Conservation (phyloP, 1,140 invertebrate species). For the Drosophila micromelanica region DNA sequence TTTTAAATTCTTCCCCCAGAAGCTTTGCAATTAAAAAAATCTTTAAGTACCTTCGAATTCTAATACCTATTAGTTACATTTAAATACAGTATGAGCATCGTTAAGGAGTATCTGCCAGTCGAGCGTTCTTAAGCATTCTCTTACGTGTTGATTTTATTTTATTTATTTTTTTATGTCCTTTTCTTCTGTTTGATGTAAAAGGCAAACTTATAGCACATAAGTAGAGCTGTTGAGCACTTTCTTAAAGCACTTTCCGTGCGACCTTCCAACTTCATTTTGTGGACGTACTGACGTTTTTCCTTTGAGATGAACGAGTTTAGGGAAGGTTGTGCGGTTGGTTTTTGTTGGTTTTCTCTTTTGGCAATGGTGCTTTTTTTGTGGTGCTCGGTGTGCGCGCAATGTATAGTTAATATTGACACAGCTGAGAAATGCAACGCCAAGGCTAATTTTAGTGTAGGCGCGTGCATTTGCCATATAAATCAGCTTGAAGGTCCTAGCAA, state of each 20-base stretch:
- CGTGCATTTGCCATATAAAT: slow-evolving; percentile 70
- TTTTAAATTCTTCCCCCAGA: too few relatives aligned
- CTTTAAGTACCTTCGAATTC: too few relatives aligned
- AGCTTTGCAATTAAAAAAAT: too few relatives aligned
- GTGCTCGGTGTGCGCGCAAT: slow-evolving; percentile 23
- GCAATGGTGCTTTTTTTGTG: slow-evolving; percentile 1
- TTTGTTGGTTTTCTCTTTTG: slow-evolving; percentile 3
- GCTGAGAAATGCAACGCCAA: slow-evolving; percentile 67
- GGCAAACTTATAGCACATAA: slow-evolving; percentile 6
- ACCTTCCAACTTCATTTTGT: slow-evolving; percentile 49
- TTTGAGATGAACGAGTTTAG: neutral
- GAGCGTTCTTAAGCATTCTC: neutral
- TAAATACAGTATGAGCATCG: neutral
- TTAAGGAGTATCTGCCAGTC: neutral
- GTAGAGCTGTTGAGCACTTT: slow-evolving; percentile 23
- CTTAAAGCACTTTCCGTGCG: slow-evolving; percentile 24
- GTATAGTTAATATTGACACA: slow-evolving; percentile 80
- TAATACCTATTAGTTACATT: too few relatives aligned
- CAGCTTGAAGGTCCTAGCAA: slow-evolving; percentile 61
- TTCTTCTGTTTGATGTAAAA: slow-evolving; percentile 9
- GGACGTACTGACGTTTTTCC: slow-evolving; percentile 48
- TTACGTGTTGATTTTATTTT: neutral
- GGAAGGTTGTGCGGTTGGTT: slow-evolving; percentile 14
- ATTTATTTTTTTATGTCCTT: slow-evolving; percentile 1
- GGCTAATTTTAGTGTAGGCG: slow-evolving; percentile 71